Evolutionary conservation across 1,140 invertebrate species (phyloP).

Genomic region (Lamellibrachia luymesi): DNA sequence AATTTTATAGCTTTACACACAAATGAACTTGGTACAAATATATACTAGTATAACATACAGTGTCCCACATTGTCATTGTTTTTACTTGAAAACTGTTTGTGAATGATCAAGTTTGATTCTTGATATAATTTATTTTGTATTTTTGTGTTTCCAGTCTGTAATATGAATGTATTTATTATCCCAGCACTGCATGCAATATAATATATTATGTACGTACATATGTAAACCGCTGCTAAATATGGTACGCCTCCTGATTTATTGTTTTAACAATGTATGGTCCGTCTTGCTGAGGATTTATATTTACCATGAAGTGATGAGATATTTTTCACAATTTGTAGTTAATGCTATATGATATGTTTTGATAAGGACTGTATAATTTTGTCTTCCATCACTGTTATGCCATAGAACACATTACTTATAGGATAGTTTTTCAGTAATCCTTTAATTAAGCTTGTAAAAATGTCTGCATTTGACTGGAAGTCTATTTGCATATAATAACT

Average conservation of each 20-base stretch:
- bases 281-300: background rate
- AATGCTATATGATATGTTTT: background rate
- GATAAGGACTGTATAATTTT: background rate
- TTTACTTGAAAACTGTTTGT: no score
- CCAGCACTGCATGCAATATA: background rate
- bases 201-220: background rate
- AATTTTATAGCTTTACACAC: no score
- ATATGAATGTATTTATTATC: background rate
- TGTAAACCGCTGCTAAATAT: background rate
- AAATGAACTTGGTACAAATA: no score
- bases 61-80: no score
- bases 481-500: background rate
- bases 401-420: background rate
- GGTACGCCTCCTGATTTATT: background rate
- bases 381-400: background rate
- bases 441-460: background rate
- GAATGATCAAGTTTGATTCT: background rate
- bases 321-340: background rate
- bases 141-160: background rate
- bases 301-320: background rate
- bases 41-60: no score
- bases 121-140: background rate
- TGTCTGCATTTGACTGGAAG: background rate
- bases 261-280: background rate
- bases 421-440: background rate